These are phyloP conservation scores for Caenorhabditis drosophilae DNA, from an alignment of 2,888 invertebrate genomes.

Conservation along the genomic window DNA sequence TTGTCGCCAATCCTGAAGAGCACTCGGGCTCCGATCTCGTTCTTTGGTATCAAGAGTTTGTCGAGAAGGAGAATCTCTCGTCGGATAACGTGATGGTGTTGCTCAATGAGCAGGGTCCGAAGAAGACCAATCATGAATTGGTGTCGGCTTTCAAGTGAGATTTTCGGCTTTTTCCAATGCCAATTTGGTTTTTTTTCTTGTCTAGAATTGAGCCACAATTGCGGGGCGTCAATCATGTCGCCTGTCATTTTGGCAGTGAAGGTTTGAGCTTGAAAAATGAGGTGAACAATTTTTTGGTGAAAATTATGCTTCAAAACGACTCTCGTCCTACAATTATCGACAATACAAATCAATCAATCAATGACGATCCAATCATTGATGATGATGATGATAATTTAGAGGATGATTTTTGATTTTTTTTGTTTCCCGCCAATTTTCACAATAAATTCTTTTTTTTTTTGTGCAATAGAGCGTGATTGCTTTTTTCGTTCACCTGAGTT, in stretches of 20 bases:
- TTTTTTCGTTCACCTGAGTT: conserved; percentile 16
- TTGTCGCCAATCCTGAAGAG: conserved; percentile 76
- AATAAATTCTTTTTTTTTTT: background rate
- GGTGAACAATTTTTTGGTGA: conserved; percentile 24
- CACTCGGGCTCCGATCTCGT: conserved; percentile 56
- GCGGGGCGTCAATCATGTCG: conserved; percentile 22
- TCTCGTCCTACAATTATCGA: no score
- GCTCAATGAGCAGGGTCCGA: conserved; percentile 32
- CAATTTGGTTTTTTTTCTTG: background rate
- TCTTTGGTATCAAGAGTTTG: conserved; percentile 52
- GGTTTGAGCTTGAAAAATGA: conserved; percentile 23
- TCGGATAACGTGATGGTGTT: conserved; percentile 28
- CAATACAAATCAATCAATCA: background rate
- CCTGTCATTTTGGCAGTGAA: conserved; percentile 29
- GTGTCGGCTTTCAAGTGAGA: conserved; percentile 32
- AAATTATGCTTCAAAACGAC: conserved; percentile 2
- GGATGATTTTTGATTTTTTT: conserved; percentile 5
- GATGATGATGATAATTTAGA: conserved; percentile 1
- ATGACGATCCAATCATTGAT: background rate
- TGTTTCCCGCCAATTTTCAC: no score
- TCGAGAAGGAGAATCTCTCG: conserved; percentile 24
- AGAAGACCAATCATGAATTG: conserved; percentile 34
- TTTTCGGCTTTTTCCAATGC: background rate
- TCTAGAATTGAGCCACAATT: conserved; percentile 26
- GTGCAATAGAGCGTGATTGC: no score